These are phyloP conservation scores for Samia ricini DNA, from an alignment of 1,140 invertebrate species.

Conservation along the genomic window DNA sequence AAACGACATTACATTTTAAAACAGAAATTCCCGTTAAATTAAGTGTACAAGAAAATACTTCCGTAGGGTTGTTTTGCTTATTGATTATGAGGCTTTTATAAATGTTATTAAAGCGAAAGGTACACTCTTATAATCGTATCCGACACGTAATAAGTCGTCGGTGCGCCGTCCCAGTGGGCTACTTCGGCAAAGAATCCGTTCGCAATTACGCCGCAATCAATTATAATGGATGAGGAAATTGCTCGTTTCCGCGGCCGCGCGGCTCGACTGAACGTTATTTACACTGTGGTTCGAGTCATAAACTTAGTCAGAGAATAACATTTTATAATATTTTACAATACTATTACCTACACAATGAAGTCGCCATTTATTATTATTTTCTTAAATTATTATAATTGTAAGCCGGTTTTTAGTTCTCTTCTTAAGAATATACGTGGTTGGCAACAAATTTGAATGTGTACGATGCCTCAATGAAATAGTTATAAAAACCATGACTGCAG, in stretches of 20 bases:
- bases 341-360: too few species aligned
- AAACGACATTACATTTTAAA: too few species aligned
- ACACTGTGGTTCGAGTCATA: constrained; percentile 19
- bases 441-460: too few species aligned
- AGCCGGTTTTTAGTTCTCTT: too few species aligned
- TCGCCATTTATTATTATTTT: too few species aligned
- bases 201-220: constrained; percentile 71
- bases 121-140: constrained; percentile 9
- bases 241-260: constrained; percentile 60
- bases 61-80: not conserved
- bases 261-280: constrained; percentile 33
- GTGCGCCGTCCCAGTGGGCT: constrained; percentile 9
- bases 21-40: not conserved
- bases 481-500: too few species aligned
- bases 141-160: constrained; percentile 13
- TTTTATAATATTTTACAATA: not conserved
- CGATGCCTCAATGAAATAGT: too few species aligned
- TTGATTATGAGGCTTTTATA: not conserved
- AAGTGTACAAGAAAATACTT: constrained; percentile 10
- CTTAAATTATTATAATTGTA: too few species aligned
- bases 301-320: not conserved
- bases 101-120: not conserved
- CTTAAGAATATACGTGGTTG: too few species aligned
- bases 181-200: constrained; percentile 60
- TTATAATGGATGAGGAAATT: constrained; percentile 72